Percentiles rank a stretch among this genome's conserved stretches.
Conservation (phyloP, 2,888 invertebrate genomes). For the Lasius platythorax region DNA sequence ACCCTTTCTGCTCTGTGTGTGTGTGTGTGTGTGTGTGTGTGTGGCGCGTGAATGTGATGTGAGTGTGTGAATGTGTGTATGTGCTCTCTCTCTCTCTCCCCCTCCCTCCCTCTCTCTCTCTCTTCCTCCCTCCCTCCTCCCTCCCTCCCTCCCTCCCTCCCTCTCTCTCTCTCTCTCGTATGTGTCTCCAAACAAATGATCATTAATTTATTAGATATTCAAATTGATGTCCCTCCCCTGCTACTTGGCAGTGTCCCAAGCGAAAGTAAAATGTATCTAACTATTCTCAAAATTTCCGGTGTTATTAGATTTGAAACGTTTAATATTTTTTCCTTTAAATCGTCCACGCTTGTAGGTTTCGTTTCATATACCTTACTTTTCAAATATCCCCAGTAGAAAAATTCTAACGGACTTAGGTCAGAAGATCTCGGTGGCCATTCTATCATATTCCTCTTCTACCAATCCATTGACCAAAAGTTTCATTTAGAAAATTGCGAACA, state of each 20-base stretch:
- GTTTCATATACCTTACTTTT: neutral
- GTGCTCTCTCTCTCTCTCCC: too few relatives aligned
- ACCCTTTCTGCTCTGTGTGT: too few relatives aligned
- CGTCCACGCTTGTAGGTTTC: neutral
- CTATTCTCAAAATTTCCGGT: neutral
- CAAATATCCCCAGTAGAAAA: neutral
- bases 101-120: too few relatives aligned
- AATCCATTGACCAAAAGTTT: neutral
- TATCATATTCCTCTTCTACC: neutral
- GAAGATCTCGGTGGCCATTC: neutral
- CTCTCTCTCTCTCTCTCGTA: too few relatives aligned
- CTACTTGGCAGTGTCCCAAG: neutral
- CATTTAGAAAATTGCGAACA: neutral
- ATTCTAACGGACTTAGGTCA: neutral
- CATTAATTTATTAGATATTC: neutral
- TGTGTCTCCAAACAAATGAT: neutral
- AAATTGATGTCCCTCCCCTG: neutral
- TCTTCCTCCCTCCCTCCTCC: too few relatives aligned
- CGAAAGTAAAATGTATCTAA: constrained; percentile 20
- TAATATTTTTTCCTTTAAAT: neutral
- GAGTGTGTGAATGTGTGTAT: too few relatives aligned
- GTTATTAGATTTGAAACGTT: neutral
- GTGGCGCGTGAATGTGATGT: too few relatives aligned
- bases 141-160: too few relatives aligned
- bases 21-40: too few relatives aligned